Base-by-base conservation (phyloP, 2,113 vertebrate species). In the Cryptomyrus ogoouensis region DNA sequence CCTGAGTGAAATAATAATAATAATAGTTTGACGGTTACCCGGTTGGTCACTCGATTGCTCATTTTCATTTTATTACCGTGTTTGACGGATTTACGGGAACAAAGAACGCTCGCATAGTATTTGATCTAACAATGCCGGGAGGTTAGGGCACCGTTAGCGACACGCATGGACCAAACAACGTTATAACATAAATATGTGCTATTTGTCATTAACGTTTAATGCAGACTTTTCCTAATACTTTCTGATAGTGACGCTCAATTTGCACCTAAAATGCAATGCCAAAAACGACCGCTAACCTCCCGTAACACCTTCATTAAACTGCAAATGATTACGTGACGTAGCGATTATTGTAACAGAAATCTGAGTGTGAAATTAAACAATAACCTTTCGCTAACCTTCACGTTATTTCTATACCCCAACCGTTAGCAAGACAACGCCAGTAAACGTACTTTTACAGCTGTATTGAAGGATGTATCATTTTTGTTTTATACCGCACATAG, bases 81-180 rank as follows among this genome's bases (percentile, higher is more conserved):
- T 87, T 53, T 87, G 17, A 50, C 12, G 50, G 49, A 87, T 87
- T 87, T 87, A 53, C 24, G 31, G 85, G 85, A 87, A 87, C 85
- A 87, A 87, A 87, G 50, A 21, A n/a, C 50, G 50, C n/a, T 52
- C n/a, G n/a, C 46, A 31, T 52, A 86, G 35, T 15, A 80, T 42
- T n/a, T 56, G 85, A 87, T 87, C 85, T 52, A 27, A 53, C 49
- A 50, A 24, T 52, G 47, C 47, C n/a, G 47, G 10, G 84, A 44
- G 13, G 42, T 42, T 39, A 44, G 19, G 46, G 47, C 84, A 50
- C 24, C 13, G 27, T 86, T 46, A 86, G 84, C 46, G 84, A 86
- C 84, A 86, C 49, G 44, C 46, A 44, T 19, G 24, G 44, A 86
- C 46, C n/a, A 53, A 27, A 31, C 85, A 31, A 53, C 85, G 24